Evolutionary conservation across 2,113 vertebrate species (phyloP).

Genomic region (Phylloscopus whistleri): DNA sequence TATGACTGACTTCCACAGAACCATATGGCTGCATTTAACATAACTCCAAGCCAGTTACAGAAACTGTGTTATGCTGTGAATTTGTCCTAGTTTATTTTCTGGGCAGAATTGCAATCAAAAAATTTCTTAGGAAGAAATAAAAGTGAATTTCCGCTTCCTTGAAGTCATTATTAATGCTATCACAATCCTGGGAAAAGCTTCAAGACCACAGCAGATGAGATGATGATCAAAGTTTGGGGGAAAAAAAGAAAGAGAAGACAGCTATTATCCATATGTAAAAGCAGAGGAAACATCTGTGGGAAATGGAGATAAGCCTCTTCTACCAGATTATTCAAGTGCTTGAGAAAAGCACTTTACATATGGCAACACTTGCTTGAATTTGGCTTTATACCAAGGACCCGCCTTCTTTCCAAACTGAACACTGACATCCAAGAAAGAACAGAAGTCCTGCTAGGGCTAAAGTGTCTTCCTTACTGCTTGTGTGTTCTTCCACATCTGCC

Average conservation of each 20-base stretch:
- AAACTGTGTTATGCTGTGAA: not conserved
- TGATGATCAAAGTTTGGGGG: not conserved
- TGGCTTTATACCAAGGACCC: not conserved
- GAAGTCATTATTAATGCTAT: not conserved
- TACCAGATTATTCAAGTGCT: constrained; percentile 2
- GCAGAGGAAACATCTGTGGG: not conserved
- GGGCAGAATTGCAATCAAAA: not conserved
- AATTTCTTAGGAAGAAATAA: not conserved
- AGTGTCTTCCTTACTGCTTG: not conserved
- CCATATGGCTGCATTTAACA: constrained; percentile 34
- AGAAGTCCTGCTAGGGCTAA: not conserved
- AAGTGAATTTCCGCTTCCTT: not conserved
- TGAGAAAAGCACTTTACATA: not conserved
- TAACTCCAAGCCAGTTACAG: constrained; percentile 6
- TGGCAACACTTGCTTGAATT: not conserved
- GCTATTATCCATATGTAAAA: not conserved
- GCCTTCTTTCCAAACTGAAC: not conserved
- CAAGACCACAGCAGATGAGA: not conserved
- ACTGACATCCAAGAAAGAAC: not conserved
- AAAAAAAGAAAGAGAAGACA: not conserved
- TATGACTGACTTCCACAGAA: constrained; percentile 23
- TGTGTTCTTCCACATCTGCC: not conserved
- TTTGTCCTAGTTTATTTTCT: constrained; percentile 15
- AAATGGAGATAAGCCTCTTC: constrained; percentile 16
- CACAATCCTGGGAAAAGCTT: not conserved